phyloP scores from a whole-genome alignment of 2,113 vertebrate genomes.

The Patagioenas fasciata region DNA sequence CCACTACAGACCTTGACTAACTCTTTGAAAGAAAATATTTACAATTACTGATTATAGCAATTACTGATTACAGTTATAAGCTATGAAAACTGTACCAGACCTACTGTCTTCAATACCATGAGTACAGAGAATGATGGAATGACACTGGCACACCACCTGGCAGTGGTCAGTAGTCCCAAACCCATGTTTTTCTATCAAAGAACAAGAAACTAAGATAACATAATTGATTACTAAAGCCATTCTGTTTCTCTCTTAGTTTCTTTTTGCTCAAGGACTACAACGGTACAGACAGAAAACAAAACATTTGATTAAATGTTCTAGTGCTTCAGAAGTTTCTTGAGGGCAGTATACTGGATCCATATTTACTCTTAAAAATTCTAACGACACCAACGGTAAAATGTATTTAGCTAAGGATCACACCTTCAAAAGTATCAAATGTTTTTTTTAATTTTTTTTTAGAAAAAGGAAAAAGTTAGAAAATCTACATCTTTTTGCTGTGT shows the following conservation, averaged over 20 bases:
- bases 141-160: too few relatives aligned
- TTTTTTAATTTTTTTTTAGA: background rate
- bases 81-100: background rate
- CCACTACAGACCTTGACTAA: background rate
- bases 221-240: background rate
- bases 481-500: background rate
- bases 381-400: background rate
- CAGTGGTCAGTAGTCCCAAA: background rate
- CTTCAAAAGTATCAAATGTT: background rate
- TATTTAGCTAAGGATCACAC: background rate
- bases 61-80: background rate
- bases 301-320: background rate
- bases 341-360: background rate
- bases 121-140: background rate
- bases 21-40: background rate
- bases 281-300: background rate
- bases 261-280: background rate
- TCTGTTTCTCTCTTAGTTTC: background rate
- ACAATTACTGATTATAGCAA: background rate
- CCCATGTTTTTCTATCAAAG: background rate
- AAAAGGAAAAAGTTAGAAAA: background rate
- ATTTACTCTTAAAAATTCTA: background rate
- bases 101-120: background rate
- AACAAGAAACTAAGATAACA: background rate
- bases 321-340: background rate